Evolutionary conservation across 2,888 invertebrate species (phyloP).

Genomic region (Apodemia duryi): DNA sequence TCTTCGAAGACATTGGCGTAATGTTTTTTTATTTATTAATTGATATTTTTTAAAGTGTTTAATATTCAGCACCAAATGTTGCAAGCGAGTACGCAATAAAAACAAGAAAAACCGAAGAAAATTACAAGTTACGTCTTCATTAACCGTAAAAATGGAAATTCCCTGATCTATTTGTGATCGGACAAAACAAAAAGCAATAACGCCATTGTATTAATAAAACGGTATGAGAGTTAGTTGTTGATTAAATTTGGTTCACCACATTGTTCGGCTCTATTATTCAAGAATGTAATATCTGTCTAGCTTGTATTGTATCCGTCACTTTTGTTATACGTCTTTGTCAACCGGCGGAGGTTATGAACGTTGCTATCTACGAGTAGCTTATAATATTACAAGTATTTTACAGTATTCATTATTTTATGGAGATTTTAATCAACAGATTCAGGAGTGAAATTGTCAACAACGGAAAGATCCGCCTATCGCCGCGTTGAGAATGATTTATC

Average conservation of each 20-base stretch:
- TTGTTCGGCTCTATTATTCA: constrained; percentile 46
- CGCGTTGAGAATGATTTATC: too few species aligned
- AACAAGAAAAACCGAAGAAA: not conserved
- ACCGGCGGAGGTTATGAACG: constrained; percentile 30
- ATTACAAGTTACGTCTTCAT: not conserved
- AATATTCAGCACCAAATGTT: too few species aligned
- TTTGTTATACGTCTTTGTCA: constrained; percentile 36
- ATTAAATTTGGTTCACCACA: constrained; percentile 41
- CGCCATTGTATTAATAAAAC: constrained; percentile 29
- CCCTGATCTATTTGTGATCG: constrained; percentile 5
- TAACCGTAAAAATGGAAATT: constrained; percentile 7
- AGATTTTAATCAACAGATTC: too few species aligned
- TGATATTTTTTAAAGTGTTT: too few species aligned
- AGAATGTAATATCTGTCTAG: constrained; percentile 49
- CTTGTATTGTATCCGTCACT: constrained; percentile 36
- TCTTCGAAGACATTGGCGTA: too few species aligned
- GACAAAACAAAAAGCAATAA: constrained; percentile 27
- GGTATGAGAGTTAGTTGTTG: constrained; percentile 35
- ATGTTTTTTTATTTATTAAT: too few species aligned
- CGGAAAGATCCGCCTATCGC: too few species aligned
- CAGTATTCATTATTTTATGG: not conserved
- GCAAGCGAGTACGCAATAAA: not conserved
- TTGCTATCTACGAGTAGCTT: constrained; percentile 7
- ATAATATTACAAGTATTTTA: not conserved
- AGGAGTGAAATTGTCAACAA: too few species aligned